Conservation (phyloP, 2,797 vertebrate genomes). For the Microctenopoma lineatum region DNA sequence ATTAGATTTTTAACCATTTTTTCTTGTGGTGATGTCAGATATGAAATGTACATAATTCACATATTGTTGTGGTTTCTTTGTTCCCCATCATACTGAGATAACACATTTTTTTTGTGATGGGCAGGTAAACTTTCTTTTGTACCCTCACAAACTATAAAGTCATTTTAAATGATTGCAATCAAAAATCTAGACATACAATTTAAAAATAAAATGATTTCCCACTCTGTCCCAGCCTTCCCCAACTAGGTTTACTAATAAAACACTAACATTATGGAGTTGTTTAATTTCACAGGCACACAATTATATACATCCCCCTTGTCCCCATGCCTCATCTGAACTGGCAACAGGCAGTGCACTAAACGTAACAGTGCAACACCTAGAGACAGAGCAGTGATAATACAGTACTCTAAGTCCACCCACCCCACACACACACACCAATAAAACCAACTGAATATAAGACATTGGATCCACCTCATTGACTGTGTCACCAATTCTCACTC, state of each 20-base stretch:
- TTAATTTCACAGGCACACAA: constrained; percentile 83
- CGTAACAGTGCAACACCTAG: constrained; percentile 59
- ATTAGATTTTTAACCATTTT: constrained; percentile 85
- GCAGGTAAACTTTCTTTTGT: constrained; percentile 69
- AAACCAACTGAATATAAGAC: constrained; percentile 62
- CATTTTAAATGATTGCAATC: constrained; percentile 67
- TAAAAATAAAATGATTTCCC: constrained; percentile 80
- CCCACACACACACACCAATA: constrained; percentile 41
- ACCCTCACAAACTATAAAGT: constrained; percentile 75
- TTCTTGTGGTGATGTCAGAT: constrained; percentile 82
- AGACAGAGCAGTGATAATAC: constrained; percentile 71
- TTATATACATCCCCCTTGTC: constrained; percentile 82
- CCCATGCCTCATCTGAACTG: constrained; percentile 67
- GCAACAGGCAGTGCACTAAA: constrained; percentile 58
- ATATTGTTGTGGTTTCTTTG: constrained; percentile 72
- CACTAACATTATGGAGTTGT: constrained; percentile 77
- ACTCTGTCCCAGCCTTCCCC: constrained; percentile 48
- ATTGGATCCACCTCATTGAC: constrained; percentile 54
- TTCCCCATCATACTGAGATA: constrained; percentile 73
- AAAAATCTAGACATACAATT: constrained; percentile 82
- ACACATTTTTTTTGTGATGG: constrained; percentile 74
- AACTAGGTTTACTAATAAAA: constrained; percentile 77
- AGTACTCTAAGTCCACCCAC: constrained; percentile 60
- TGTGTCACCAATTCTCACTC: constrained; percentile 34
- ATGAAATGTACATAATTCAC: constrained; percentile 85